phyloP scores from a whole-genome alignment of 1,140 invertebrate species.

The Leptinotarsa defecta region DNA sequence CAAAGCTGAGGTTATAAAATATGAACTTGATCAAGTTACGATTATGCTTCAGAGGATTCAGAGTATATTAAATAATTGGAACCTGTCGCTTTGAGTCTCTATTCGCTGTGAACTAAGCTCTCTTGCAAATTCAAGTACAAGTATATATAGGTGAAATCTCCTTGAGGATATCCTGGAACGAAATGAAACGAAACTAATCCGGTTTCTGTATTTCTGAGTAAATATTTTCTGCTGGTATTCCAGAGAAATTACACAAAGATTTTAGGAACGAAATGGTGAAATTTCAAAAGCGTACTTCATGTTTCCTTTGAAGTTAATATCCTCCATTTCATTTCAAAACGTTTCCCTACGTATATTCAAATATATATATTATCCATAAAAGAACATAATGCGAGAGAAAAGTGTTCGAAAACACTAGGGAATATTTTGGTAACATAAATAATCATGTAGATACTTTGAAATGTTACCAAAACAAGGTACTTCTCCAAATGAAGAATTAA shows the following conservation, averaged over 20 bases:
- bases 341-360: not conserved
- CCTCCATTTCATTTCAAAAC: constrained; percentile 14
- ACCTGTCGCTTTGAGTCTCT: no score
- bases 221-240: constrained; percentile 14
- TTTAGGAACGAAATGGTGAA: not conserved
- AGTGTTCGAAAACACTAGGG: no score
- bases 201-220: constrained; percentile 6
- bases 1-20: no score
- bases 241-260: constrained; percentile 19
- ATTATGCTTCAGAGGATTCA: no score
- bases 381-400: not conserved
- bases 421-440: no score
- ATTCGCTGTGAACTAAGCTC: not conserved
- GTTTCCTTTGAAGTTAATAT: constrained; percentile 27
- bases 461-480: no score
- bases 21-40: no score
- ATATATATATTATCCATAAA: not conserved
- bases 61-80: no score
- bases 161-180: not conserved
- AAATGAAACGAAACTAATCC: constrained; percentile 16
- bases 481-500: no score
- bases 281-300: constrained; percentile 14
- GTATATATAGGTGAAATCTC: not conserved
- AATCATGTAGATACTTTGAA: no score
- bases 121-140: not conserved